Evolutionary conservation across 1,140 invertebrate species (phyloP).

Genomic region (Drosophila quadrilineata): DNA sequence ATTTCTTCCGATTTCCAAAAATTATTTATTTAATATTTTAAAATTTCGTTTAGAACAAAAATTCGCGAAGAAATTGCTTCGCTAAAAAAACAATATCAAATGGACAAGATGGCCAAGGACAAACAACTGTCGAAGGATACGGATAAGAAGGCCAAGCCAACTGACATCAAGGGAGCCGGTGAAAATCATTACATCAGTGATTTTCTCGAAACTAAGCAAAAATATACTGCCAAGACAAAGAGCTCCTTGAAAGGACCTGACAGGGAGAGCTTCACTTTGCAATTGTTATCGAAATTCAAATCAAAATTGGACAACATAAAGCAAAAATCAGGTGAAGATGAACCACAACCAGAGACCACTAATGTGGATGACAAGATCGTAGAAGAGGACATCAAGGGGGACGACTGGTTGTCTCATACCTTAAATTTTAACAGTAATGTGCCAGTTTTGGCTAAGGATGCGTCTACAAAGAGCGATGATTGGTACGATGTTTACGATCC

Average conservation of each 20-base stretch:
- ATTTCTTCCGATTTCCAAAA: no score
- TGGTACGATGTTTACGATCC: slow-evolving; percentile 99
- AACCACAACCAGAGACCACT: slow-evolving; percentile 41
- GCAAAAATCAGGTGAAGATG: slow-evolving; percentile 82
- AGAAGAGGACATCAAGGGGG: slow-evolving; percentile 82
- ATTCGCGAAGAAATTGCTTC: slow-evolving; percentile 89
- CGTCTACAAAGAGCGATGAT: slow-evolving; percentile 95
- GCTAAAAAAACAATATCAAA: slow-evolving; percentile 88
- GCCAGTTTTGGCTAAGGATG: slow-evolving; percentile 95
- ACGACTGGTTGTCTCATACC: slow-evolving; percentile 89
- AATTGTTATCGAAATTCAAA: slow-evolving; percentile 92
- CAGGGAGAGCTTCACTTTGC: slow-evolving; percentile 88
- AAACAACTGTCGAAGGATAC: slow-evolving; percentile 60
- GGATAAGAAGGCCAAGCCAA: slow-evolving; percentile 81
- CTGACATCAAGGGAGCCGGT: slow-evolving; percentile 70
- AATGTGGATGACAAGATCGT: slow-evolving; percentile 41
- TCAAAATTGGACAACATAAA: slow-evolving; percentile 87
- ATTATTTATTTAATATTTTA: neutral
- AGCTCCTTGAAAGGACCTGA: slow-evolving; percentile 87
- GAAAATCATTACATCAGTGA: slow-evolving; percentile 83
- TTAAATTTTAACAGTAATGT: slow-evolving; percentile 90
- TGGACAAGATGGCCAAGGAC: slow-evolving; percentile 83
- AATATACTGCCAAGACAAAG: slow-evolving; percentile 87
- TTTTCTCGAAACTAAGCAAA: slow-evolving; percentile 89
- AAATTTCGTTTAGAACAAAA: slow-evolving; percentile 85